Conservation (phyloP, 2,888 invertebrate species). For the Micoletzkya japonica region DNA sequence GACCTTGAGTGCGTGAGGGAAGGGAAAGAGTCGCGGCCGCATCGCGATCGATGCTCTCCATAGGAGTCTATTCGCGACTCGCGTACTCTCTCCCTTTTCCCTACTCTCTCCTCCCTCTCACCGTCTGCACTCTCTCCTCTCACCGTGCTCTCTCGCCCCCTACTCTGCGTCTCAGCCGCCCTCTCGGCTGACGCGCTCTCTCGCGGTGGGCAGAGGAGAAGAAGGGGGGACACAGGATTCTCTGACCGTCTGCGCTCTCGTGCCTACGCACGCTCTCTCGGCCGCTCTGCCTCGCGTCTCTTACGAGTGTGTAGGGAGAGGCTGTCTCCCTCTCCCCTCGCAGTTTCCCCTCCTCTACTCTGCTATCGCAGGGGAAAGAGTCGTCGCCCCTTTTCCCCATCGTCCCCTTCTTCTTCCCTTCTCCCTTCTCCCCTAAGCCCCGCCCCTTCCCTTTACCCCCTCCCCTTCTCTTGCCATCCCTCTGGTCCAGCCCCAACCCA, state of each 20-base stretch:
- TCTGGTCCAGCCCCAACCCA: neutral
- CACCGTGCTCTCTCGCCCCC: too few species aligned
- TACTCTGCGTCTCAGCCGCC: too few species aligned
- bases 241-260: neutral
- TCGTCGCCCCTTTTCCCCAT: neutral
- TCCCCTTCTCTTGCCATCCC: conserved; percentile 8
- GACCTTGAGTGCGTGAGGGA: too few species aligned
- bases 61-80: too few species aligned
- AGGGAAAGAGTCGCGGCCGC: too few species aligned
- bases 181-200: too few species aligned
- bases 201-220: too few species aligned
- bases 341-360: too few species aligned
- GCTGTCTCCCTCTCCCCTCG: too few species aligned
- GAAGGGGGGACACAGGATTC: neutral
- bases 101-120: conserved; percentile 11
- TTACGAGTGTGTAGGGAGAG: neutral
- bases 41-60: too few species aligned
- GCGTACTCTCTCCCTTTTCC: conserved; percentile 24
- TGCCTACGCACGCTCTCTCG: neutral
- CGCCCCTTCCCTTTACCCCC: conserved; percentile 2
- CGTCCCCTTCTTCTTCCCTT: neutral
- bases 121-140: too few species aligned
- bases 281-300: neutral
- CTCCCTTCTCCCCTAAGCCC: conserved; percentile 2
- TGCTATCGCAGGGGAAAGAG: neutral